phyloP scores from a whole-genome alignment of 1,140 invertebrate genomes.

The Batillaria attramentaria region DNA sequence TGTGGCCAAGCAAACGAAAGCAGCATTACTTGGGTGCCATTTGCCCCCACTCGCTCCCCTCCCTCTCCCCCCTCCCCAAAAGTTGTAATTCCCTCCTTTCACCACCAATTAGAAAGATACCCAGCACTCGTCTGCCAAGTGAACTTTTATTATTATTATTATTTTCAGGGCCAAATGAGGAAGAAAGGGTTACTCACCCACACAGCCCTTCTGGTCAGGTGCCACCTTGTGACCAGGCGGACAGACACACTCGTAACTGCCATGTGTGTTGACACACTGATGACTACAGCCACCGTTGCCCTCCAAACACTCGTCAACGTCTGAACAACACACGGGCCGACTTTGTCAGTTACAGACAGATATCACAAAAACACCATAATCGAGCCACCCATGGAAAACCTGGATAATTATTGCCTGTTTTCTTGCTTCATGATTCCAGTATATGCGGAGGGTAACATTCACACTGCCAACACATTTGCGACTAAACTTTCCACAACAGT shows the following conservation, averaged over 20 bases:
- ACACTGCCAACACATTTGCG: too few relatives aligned
- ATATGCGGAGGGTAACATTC: too few relatives aligned
- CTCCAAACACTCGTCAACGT: slow-evolving; percentile 81
- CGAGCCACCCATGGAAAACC: too few relatives aligned
- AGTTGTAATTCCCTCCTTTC: background rate
- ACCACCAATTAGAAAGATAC: background rate
- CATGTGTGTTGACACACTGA: slow-evolving; percentile 81
- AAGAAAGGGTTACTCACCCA: slow-evolving; percentile 50
- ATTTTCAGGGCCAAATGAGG: too few relatives aligned
- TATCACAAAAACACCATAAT: background rate
- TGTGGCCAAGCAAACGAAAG: too few relatives aligned
- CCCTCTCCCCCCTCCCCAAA: background rate
- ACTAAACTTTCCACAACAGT: too few relatives aligned
- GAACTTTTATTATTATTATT: background rate
- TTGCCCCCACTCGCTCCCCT: background rate
- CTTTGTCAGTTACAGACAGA: too few relatives aligned
- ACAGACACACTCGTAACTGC: slow-evolving; percentile 85
- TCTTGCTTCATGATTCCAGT: too few relatives aligned
- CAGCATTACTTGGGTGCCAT: background rate
- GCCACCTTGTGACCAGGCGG: slow-evolving; percentile 78
- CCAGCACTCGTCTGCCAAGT: too few relatives aligned
- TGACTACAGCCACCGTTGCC: slow-evolving; percentile 78
- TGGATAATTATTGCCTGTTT: too few relatives aligned
- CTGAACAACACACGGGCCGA: too few relatives aligned
- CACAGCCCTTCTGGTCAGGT: slow-evolving; percentile 54